Base-by-base conservation (phyloP, 1,140 invertebrate species). In the Sinonovacula constricta region DNA sequence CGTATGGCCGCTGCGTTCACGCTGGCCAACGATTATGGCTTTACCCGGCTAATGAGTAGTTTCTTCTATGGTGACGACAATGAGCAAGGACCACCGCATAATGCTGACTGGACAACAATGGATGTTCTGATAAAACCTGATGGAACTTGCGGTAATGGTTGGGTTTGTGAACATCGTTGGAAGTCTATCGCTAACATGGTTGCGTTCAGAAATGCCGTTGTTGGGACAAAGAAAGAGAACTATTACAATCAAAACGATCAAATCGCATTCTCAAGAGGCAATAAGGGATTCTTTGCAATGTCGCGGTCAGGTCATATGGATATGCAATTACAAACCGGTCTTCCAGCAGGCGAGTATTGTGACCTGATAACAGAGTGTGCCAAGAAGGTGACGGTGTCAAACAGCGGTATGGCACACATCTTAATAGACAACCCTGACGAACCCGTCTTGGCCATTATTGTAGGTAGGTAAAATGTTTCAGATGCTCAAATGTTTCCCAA, bases 131-230 rank as follows among this genome's bases (percentile, higher is more conserved):
- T 92, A 24, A 85, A 87, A 18, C 71, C 81, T 24, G 90, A 91
- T 66, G 92, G 93, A 1, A 92, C 91, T 0, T 97, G 96, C 83
- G 93, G 92, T 0, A 94, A n/a, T n/a, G n/a, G n/a, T n/a, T n/a
- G n/a, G n/a, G n/a, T n/a, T n/a, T n/a, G n/a, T n/a, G n/a, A n/a
- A 94, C 96, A 98, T 89, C 93, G 92, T 26, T 97, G 96, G 96
- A 90, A 93, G 4, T 93, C 95, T 86, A 96, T 97, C 82, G 94
- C 91, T 87, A 94, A 95, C 79, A 97, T 97, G 96, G 86, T 81
- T 18, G 80, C 72, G 24, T 88, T 88, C 70, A 78, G 86, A 71
- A 81, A 80, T 56, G 82, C 79, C 31, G 85, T 86, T n/a, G 79
- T 79, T 26, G 85, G 85, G 31, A 86, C 87, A 24, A 66, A 75